Conservation (phyloP, 2,888 invertebrate species). For the Vannuccia rotundouncinata region DNA sequence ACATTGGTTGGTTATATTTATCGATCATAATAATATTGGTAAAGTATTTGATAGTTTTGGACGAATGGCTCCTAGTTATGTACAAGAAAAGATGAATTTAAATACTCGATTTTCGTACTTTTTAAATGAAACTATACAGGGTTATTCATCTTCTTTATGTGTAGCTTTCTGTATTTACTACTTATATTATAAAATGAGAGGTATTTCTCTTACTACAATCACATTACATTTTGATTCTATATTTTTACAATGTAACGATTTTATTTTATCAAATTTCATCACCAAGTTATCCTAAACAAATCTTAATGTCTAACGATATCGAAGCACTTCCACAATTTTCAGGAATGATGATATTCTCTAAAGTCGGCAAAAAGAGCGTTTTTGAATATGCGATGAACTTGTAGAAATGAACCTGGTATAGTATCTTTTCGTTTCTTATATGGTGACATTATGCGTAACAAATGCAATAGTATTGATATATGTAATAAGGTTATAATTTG, state of each 20-base stretch:
- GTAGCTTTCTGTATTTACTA: background rate
- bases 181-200: background rate
- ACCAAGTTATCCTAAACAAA: background rate
- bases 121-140: background rate
- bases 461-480: no score
- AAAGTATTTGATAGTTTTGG: background rate
- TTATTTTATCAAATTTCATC: background rate
- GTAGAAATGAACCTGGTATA: no score
- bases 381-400: no score
- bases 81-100: background rate
- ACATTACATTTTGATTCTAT: background rate
- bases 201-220: background rate
- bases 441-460: no score
- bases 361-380: no score
- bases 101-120: background rate
- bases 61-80: background rate
- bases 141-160: background rate
- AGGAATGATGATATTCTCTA: no score
- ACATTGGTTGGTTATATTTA: background rate
- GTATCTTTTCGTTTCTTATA: no score
- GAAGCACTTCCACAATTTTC: no score
- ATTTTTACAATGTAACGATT: background rate
- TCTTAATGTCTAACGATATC: no score
- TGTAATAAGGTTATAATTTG: no score
- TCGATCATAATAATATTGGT: background rate